Evolutionary conservation across 2,888 invertebrate species (phyloP), one percentile per base, ranked within the genome.

Genomic region (Acleris cristana): DNA sequence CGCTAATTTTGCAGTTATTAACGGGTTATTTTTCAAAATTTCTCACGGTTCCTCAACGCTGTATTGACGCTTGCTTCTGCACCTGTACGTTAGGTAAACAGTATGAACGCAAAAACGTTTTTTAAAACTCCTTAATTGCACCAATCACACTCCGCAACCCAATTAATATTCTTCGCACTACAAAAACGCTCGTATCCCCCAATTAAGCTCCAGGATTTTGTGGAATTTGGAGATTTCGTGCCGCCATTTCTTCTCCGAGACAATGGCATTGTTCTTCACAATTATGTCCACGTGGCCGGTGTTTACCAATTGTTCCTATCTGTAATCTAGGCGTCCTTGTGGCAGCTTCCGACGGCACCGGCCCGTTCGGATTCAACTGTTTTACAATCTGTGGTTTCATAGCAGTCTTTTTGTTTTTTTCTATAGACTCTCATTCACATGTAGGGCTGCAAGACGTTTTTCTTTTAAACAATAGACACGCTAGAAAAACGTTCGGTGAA

Each of bases 271-370:
- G 89, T 89, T 86, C 85, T n/a, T 40, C 40, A 57, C 69, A 87
- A 88, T 88, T 87, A 88, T 80, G 83, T 76, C 81, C 88, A 88
- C 89, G 88, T 87, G 88, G 76, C 71, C 63, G 66, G 80, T 89
- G 89, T 89, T 89, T 89, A 89, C 89, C 84, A 83, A 86, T 84
- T 85, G 88, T 88, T 84, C 80, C 81, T 87, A 87, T 88, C 87
- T 85, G 71, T 69, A 76, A 83, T 85, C 86, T 84, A 86, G 85
- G 74, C 77, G 89, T 87, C 89, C 89, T 89, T 88, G 84, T 72
- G 73, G 70, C 73, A 70, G 63, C 59, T 73, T 76, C 74, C 74
- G 76, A 77, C 76, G 76, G 76, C 76, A 72, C 23, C 55, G 23
- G 40, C 45, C 21, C n/a, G 51, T 30, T 57, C 48, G 4, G n/a